Evolutionary conservation across 2,888 invertebrate genomes (phyloP).

Genomic region (Aethes cnicana): DNA sequence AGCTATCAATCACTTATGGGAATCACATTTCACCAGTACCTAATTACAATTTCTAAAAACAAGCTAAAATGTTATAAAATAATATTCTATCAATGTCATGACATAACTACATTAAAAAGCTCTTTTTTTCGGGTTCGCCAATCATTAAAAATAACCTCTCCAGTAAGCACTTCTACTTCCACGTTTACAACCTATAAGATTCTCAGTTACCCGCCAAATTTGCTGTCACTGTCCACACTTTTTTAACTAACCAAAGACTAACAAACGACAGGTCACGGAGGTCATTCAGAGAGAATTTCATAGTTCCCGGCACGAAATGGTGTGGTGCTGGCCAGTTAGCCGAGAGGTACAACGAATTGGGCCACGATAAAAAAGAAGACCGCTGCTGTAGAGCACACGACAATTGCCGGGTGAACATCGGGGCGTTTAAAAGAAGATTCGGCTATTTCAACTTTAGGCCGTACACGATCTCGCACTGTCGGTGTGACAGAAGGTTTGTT

Average conservation of each 20-base stretch:
- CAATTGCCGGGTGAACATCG: conserved; percentile 85
- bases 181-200: background rate
- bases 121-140: too few species aligned
- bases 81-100: background rate
- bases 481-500: conserved; percentile 89
- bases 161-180: too few species aligned
- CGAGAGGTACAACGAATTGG: conserved; percentile 84
- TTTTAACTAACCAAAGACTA: conserved; percentile 36
- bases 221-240: conserved; percentile 15
- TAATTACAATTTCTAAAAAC: too few species aligned
- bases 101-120: too few species aligned
- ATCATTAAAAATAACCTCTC: too few species aligned
- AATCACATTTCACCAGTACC: too few species aligned
- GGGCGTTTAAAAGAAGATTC: conserved; percentile 83
- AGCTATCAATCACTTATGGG: too few species aligned
- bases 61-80: too few species aligned
- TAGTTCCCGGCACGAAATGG: conserved; percentile 88
- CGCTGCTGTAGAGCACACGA: conserved; percentile 89
- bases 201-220: conserved; percentile 17
- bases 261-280: conserved; percentile 64
- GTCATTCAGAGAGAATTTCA: conserved; percentile 79
- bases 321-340: conserved; percentile 86
- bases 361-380: conserved; percentile 78
- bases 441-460: conserved; percentile 86
- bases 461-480: conserved; percentile 89